phyloP scores from a whole-genome alignment of 2,113 vertebrate genomes.

The Colius striatus region DNA sequence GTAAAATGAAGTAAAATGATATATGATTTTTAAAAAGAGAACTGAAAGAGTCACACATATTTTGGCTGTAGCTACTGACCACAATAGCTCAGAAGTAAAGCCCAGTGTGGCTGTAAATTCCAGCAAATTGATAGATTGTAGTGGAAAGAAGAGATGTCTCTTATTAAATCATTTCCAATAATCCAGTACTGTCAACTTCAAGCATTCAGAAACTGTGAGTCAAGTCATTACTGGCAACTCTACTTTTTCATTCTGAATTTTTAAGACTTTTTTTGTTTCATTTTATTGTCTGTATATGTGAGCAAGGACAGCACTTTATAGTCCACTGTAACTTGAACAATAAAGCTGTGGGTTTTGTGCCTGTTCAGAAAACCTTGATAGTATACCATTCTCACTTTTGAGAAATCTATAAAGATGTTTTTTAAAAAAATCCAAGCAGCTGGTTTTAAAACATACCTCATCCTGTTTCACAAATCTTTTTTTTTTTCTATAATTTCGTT shows the following conservation, averaged over 20 bases:
- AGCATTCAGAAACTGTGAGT: neutral
- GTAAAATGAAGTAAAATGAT: neutral
- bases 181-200: neutral
- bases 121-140: neutral
- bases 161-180: neutral
- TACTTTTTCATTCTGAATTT: neutral
- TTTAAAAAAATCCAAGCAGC: neutral
- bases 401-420: neutral
- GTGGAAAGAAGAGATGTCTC: neutral
- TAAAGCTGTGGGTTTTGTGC: neutral
- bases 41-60: neutral
- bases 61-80: neutral
- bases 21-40: neutral
- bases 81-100: neutral
- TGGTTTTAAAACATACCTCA: constrained; percentile 1
- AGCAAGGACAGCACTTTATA: neutral
- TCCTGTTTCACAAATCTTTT: neutral
- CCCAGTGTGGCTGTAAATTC: neutral
- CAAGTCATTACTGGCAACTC: neutral
- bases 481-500: neutral
- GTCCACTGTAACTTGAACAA: neutral
- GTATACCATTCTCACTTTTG: neutral
- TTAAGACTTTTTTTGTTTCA: neutral
- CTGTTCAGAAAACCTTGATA: neutral
- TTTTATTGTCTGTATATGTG: neutral